Evolutionary conservation across 64 coral and sea anemone genomes (phyloP).

Genomic region (Acropora yongei): DNA sequence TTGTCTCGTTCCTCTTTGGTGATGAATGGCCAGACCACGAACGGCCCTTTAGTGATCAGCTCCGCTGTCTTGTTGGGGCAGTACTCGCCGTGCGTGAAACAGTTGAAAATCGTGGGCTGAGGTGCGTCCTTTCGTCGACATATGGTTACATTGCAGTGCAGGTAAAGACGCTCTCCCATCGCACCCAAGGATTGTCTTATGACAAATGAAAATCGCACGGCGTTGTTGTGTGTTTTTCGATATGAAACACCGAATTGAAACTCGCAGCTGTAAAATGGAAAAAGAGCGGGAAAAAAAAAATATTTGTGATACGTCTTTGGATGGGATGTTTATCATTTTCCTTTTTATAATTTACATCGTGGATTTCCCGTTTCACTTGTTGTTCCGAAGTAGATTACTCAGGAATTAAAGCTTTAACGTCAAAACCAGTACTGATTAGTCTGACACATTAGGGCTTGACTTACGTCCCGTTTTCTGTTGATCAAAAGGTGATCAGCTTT

Average conservation of each 20-base stretch:
- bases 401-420: too few species aligned
- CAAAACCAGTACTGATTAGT: too few species aligned
- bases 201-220: neutral
- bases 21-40: slow-evolving; percentile 10
- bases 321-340: too few species aligned
- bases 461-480: too few species aligned
- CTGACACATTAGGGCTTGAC: too few species aligned
- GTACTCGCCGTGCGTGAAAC: neutral
- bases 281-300: too few species aligned
- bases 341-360: too few species aligned
- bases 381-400: too few species aligned
- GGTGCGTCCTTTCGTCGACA: neutral
- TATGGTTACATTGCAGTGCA: neutral
- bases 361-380: too few species aligned
- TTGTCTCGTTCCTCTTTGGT: neutral
- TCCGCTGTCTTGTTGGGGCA: neutral
- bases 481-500: too few species aligned
- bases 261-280: neutral
- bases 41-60: neutral
- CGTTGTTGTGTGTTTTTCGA: neutral
- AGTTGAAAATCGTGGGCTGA: neutral
- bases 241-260: neutral
- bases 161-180: neutral
- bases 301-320: too few species aligned
- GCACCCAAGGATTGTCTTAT: neutral